phyloP scores from a whole-genome alignment of 2,113 vertebrate species.

The Oxyruncus cristatus region DNA sequence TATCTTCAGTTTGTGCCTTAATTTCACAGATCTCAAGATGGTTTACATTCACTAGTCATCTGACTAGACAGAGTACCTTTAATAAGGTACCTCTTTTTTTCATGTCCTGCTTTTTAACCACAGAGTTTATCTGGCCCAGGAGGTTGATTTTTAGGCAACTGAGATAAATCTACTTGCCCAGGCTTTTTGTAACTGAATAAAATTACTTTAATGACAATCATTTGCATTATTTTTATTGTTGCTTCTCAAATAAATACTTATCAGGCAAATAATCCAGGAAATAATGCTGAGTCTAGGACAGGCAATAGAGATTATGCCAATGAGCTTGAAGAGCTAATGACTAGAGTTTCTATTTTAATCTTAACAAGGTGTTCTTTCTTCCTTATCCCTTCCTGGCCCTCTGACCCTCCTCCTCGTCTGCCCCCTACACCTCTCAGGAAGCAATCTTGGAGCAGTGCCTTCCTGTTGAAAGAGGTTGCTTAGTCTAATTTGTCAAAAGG shows the following conservation, averaged over 20 bases:
- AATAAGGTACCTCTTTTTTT: neutral
- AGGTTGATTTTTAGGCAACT: neutral
- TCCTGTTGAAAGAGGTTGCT: neutral
- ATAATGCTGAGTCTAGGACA: neutral
- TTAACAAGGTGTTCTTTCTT: neutral
- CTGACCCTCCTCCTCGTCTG: neutral
- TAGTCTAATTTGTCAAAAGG: neutral
- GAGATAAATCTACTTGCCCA: neutral
- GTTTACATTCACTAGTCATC: neutral
- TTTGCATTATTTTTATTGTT: neutral
- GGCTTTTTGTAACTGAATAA: neutral
- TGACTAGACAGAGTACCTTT: neutral
- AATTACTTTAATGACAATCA: neutral
- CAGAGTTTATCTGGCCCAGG: neutral
- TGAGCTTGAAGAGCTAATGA: neutral
- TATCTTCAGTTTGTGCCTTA: neutral
- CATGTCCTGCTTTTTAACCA: neutral
- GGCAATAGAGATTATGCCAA: neutral
- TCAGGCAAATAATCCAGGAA: neutral
- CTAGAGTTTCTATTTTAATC: neutral
- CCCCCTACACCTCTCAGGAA: neutral
- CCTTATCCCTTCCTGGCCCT: neutral
- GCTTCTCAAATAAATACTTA: neutral
- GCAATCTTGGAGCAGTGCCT: neutral
- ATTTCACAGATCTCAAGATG: neutral